These are phyloP conservation scores for Channa argus DNA, from an alignment of 2,113 vertebrate genomes.

Conservation along the genomic window DNA sequence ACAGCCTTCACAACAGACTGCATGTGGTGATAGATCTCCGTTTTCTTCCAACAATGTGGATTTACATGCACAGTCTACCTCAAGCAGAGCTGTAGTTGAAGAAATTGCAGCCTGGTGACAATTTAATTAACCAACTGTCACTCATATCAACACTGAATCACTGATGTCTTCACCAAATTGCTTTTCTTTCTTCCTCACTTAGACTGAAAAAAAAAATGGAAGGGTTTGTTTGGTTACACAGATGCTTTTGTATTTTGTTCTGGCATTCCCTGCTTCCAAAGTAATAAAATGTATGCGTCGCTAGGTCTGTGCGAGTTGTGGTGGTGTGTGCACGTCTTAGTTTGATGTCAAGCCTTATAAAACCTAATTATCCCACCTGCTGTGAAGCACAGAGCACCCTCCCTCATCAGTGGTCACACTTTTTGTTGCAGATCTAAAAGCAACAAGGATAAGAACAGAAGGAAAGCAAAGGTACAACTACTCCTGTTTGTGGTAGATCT, in stretches of 20 bases:
- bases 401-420: conserved; percentile 10
- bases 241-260: conserved; percentile 35
- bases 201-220: conserved; percentile 14
- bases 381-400: conserved; percentile 22
- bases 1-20: conserved; percentile 25
- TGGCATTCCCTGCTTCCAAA: conserved; percentile 25
- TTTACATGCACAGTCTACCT: conserved; percentile 34
- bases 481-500: conserved; percentile 13
- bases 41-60: conserved; percentile 36
- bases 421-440: neutral
- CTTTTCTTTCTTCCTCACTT: conserved; percentile 65
- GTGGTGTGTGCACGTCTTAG: conserved; percentile 9
- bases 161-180: conserved; percentile 58
- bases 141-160: conserved; percentile 65
- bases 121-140: conserved; percentile 75
- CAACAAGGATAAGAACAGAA: conserved; percentile 1
- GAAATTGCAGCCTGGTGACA: conserved; percentile 65
- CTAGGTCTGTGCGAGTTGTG: conserved; percentile 15
- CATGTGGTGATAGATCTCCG: conserved; percentile 36
- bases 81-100: conserved; percentile 48
- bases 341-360: conserved; percentile 55
- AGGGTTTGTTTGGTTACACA: conserved; percentile 56
- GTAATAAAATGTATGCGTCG: conserved; percentile 43
- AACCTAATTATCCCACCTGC: conserved; percentile 48
- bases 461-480: neutral